These are phyloP conservation scores for Lordiphosa stackelbergi DNA, from an alignment of 1,140 invertebrate genomes.

Conservation along the genomic window DNA sequence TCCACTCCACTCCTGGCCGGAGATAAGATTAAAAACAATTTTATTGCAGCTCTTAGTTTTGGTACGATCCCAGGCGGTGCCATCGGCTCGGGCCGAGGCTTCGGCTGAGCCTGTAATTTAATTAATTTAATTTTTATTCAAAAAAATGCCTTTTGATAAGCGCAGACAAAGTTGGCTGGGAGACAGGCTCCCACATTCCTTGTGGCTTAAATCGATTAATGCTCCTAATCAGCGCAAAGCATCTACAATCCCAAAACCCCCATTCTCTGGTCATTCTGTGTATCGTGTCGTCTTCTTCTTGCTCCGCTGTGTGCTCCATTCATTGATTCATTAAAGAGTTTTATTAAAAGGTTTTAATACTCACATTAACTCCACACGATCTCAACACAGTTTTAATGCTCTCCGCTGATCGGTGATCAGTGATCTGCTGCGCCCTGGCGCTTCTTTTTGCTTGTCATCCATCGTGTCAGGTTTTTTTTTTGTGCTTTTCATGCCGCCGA, in stretches of 20 bases:
- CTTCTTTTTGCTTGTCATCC: constrained; percentile 76
- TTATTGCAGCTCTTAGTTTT: constrained; percentile 75
- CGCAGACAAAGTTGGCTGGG: constrained; percentile 42
- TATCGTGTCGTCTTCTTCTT: too few species aligned
- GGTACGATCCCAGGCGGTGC: constrained; percentile 24
- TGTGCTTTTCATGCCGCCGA: constrained; percentile 73
- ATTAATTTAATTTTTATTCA: constrained; percentile 77
- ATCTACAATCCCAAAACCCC: constrained; percentile 33
- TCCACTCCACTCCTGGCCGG: constrained; percentile 35
- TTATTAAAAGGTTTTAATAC: constrained; percentile 77
- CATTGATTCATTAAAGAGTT: constrained; percentile 76
- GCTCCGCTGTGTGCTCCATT: constrained; percentile 7
- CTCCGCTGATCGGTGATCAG: constrained; percentile 26
- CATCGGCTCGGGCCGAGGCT: constrained; percentile 2
- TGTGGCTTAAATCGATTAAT: constrained; percentile 76
- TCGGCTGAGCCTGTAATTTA: constrained; percentile 61
- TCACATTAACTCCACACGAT: constrained; percentile 76
- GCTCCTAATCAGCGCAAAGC: constrained; percentile 70
- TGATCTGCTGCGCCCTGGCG: constrained; percentile 46
- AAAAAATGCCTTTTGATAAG: constrained; percentile 72
- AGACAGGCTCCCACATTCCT: constrained; percentile 67
- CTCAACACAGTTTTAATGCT: constrained; percentile 41
- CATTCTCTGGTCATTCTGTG: background rate
- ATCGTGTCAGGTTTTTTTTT: constrained; percentile 65
- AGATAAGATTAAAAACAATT: constrained; percentile 76